Conservation (phyloP, 2,113 vertebrate species). For the Oncorhynchus tshawytscha region DNA sequence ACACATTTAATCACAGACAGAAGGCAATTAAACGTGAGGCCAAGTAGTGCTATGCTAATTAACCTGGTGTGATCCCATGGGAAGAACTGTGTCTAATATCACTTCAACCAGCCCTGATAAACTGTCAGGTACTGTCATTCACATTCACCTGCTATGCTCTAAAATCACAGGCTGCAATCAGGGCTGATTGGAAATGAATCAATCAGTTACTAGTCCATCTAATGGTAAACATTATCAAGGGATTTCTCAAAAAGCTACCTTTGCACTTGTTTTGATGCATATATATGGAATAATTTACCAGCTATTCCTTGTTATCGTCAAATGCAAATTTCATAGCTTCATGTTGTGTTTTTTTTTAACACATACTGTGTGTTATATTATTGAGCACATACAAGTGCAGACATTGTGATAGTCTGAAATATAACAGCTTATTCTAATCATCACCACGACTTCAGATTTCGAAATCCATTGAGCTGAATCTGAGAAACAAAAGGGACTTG, state of each 20-base stretch:
- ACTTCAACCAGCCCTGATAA: constrained; percentile 57
- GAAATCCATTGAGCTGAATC: constrained; percentile 10
- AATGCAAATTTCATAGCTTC: too few relatives aligned
- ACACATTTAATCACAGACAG: constrained; percentile 78
- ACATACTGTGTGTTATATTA: too few relatives aligned
- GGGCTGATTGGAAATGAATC: constrained; percentile 52
- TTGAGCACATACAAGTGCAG: too few relatives aligned
- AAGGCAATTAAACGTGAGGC: constrained; percentile 77
- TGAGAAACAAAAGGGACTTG: constrained; percentile 26
- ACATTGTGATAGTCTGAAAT: too few relatives aligned
- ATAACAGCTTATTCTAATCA: not conserved
- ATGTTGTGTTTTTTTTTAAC: too few relatives aligned
- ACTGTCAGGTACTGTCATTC: constrained; percentile 53
- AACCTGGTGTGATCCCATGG: constrained; percentile 64
- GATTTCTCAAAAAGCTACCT: too few relatives aligned
- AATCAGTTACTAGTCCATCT: not conserved
- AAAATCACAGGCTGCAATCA: constrained; percentile 52
- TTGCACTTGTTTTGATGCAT: too few relatives aligned
- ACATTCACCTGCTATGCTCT: constrained; percentile 52
- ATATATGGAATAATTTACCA: not conserved
- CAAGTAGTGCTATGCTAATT: constrained; percentile 72
- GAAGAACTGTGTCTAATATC: constrained; percentile 72
- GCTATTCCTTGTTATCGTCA: too few relatives aligned
- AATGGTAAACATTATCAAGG: not conserved
- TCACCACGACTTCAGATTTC: constrained; percentile 5